Conservation (phyloP, 2,888 invertebrate species). For the Noctua fimbriata region DNA sequence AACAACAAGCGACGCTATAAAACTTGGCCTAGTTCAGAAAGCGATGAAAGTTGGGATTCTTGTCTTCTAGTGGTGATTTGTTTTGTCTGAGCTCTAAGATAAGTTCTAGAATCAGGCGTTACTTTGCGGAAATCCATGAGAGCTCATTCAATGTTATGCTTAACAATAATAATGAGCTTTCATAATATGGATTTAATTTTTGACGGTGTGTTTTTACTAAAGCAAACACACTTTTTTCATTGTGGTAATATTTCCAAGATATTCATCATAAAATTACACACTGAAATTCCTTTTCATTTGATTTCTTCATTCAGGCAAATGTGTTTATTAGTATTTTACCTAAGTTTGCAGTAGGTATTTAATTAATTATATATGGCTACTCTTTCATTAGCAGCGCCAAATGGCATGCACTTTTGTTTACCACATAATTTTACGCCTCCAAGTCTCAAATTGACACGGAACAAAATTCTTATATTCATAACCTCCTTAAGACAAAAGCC, state of each 20-base stretch:
- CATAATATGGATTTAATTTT: not conserved
- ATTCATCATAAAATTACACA: not conserved
- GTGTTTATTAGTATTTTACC: not conserved
- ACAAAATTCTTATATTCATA: conserved; percentile 36
- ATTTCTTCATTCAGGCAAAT: not conserved
- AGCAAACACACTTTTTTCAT: not conserved
- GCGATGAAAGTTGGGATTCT: conserved; percentile 19
- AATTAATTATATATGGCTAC: not conserved
- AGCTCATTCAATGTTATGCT: too few relatives aligned
- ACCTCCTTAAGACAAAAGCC: conserved; percentile 33
- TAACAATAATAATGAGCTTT: too few relatives aligned
- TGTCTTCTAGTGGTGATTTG: not conserved
- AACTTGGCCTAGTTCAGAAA: conserved; percentile 30
- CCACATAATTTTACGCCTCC: not conserved
- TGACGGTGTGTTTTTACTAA: not conserved
- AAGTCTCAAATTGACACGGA: conserved; percentile 13
- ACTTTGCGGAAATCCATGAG: too few relatives aligned
- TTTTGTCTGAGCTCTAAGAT: not conserved
- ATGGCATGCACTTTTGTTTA: not conserved
- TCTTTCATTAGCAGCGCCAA: not conserved
- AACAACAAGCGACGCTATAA: conserved; percentile 35
- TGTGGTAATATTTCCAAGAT: not conserved
- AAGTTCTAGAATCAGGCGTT: too few relatives aligned
- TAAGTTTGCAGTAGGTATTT: not conserved
- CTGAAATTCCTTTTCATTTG: too few relatives aligned